A percentile compares a stretch with the other conserved stretches of the same genome.
These are phyloP conservation scores for Aphidius colemani DNA, from an alignment of 2,888 invertebrate genomes.

Conservation along the genomic window DNA sequence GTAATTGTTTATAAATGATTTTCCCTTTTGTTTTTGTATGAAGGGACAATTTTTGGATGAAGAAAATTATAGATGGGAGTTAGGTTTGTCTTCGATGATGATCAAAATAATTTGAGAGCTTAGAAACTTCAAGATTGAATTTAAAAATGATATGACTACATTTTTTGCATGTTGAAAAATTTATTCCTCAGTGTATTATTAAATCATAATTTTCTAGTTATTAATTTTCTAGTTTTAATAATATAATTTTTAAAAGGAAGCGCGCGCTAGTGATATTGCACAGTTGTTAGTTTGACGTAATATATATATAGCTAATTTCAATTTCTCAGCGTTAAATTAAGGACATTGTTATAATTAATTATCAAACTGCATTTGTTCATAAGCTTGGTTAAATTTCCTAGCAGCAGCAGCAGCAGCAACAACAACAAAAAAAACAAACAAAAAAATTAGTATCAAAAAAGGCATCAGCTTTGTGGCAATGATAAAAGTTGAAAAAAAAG, in stretches of 20 bases:
- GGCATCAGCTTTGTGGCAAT: slow-evolving; percentile 15
- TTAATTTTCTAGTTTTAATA: no score
- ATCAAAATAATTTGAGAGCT: no score
- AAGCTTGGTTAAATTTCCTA: background rate
- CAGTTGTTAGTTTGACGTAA: slow-evolving; percentile 44
- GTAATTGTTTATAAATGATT: no score
- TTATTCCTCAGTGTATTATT: no score
- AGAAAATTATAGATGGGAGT: no score
- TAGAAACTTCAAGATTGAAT: no score
- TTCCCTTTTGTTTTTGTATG: no score
- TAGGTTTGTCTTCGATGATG: no score
- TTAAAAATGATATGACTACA: no score
- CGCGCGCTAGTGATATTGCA: slow-evolving; percentile 40
- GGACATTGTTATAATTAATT: slow-evolving; percentile 60
- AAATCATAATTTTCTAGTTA: background rate
- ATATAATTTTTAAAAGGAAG: slow-evolving; percentile 10
- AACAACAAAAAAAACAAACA: background rate
- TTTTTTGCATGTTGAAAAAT: no score
- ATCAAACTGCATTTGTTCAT: slow-evolving; percentile 38
- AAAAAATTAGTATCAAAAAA: slow-evolving; percentile 20
- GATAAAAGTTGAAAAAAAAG: slow-evolving; percentile 27
- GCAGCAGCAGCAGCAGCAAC: no score
- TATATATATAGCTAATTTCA: slow-evolving; percentile 39
- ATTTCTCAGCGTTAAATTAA: slow-evolving; percentile 58
- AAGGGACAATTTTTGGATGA: no score